Base-by-base conservation (phyloP, 1,140 invertebrate genomes). In the Daktulosphaira vitifoliae region DNA sequence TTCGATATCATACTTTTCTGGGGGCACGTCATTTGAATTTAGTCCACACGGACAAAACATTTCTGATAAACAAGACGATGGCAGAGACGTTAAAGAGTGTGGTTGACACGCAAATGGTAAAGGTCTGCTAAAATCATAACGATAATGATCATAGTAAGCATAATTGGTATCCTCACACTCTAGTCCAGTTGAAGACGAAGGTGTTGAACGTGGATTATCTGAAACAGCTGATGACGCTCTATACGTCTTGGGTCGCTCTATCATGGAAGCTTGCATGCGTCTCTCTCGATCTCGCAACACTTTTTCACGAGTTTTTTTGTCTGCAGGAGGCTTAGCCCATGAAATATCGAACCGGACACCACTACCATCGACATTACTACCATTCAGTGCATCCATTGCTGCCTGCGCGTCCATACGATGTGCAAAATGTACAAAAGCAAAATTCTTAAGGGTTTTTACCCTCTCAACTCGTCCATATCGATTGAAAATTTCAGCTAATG, bases 391-490 rank as follows among this genome's bases (percentile, higher is more conserved):
- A 11, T 33, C 25, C 56, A 62, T 46, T 2, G 56, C 56, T 11
- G 26, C 25, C 18, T n/a, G 16, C 0, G 56, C 56, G 18, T 62
- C 56, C 11, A 18, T 5, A 1, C 42, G 42, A 1, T 39, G 56
- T 7, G 16, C 23, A 7, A 62, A 62, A 8, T 62, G 56, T 5
- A 62, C 42, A 25, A 62, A 62, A n/a, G 56, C 25, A 25, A 46
- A 62, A 13, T 62, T 62, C 26, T 62, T 62, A 3, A 62, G 18
- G 16, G 25, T 62, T 25, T 62, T 62, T 5, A 62, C 56, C 1
- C 56, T n/a, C 7, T 62, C 56, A 6, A 62, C 56, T 1, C 0
- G 3, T 0, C 56, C 56, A 7, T 62, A 33, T 16, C 13, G 16
- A 39, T 39, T 39, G 3, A 62, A 62, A n/a, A 62, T 16, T 1